Conservation (phyloP, 2,113 vertebrate species). For the Hemiscyllium ocellatum region DNA sequence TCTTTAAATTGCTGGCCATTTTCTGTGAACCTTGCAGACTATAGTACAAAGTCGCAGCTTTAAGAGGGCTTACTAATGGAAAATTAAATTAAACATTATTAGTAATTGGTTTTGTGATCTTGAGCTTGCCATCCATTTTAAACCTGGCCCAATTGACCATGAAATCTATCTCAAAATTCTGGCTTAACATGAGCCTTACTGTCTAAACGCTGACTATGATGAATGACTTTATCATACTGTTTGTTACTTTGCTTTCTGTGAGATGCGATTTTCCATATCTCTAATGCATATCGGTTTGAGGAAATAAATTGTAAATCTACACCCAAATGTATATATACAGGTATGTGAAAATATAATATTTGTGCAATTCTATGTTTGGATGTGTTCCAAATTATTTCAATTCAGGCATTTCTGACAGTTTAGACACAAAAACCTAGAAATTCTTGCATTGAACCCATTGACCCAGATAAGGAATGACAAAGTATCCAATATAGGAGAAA, state of each 20-base stretch:
- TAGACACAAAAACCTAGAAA: conserved; percentile 39
- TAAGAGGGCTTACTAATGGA: conserved; percentile 51
- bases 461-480: not conserved
- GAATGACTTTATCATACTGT: conserved; percentile 54
- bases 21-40: conserved; percentile 48
- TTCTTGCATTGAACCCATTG: not conserved
- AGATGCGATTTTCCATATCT: conserved; percentile 50
- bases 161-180: conserved; percentile 58
- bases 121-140: conserved; percentile 54
- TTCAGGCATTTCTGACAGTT: conserved; percentile 46
- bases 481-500: not conserved
- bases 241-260: conserved; percentile 49
- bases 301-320: conserved; percentile 45
- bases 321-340: conserved; percentile 47
- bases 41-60: conserved; percentile 40
- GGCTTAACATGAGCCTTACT: conserved; percentile 48
- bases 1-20: conserved; percentile 41
- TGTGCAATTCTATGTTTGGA: conserved; percentile 53
- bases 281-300: conserved; percentile 47
- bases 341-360: conserved; percentile 50
- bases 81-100: conserved; percentile 62
- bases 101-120: conserved; percentile 64
- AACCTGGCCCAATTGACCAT: conserved; percentile 67
- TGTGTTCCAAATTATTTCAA: conserved; percentile 50
- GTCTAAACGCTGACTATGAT: conserved; percentile 57